Evolutionary conservation across 2,888 invertebrate species (phyloP).

Genomic region (Limnephilus lunatus): DNA sequence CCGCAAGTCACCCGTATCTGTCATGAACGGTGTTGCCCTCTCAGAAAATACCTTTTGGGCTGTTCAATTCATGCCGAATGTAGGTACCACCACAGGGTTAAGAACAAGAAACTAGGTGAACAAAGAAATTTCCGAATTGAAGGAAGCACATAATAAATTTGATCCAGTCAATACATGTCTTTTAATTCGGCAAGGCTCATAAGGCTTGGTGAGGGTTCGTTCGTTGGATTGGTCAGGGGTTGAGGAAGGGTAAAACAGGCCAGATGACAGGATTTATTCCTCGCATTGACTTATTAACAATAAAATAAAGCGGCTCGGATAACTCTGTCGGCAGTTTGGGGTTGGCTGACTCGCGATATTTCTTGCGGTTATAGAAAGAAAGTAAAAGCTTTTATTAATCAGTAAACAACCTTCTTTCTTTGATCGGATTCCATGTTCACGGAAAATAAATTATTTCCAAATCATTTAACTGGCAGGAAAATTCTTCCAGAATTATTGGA

Average conservation of each 20-base stretch:
- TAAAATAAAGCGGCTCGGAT: constrained; percentile 56
- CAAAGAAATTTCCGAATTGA: background rate
- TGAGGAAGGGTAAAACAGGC: background rate
- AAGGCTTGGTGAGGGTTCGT: constrained; percentile 13
- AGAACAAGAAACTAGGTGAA: background rate
- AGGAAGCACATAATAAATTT: background rate
- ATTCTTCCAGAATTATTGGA: background rate
- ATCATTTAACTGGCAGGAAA: background rate
- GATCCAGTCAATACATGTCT: constrained; percentile 11
- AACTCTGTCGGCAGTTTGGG: constrained; percentile 53
- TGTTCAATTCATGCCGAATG: too few species aligned
- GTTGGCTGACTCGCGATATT: constrained; percentile 40
- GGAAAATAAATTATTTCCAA: background rate
- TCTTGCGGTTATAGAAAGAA: constrained; percentile 16
- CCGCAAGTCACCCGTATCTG: too few species aligned
- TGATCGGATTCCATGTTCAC: background rate
- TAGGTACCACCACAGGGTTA: too few species aligned
- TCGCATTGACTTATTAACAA: constrained; percentile 63
- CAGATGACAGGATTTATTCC: constrained; percentile 57
- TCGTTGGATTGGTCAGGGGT: background rate
- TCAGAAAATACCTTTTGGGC: too few species aligned
- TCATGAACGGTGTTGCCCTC: too few species aligned
- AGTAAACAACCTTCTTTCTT: constrained; percentile 16
- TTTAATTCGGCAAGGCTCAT: constrained; percentile 2
- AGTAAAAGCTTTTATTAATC: constrained; percentile 30